Evolutionary conservation across 2,797 vertebrate species (phyloP), one percentile per base, ranked within the genome.

Genomic region (Acanthiza pusilla): DNA sequence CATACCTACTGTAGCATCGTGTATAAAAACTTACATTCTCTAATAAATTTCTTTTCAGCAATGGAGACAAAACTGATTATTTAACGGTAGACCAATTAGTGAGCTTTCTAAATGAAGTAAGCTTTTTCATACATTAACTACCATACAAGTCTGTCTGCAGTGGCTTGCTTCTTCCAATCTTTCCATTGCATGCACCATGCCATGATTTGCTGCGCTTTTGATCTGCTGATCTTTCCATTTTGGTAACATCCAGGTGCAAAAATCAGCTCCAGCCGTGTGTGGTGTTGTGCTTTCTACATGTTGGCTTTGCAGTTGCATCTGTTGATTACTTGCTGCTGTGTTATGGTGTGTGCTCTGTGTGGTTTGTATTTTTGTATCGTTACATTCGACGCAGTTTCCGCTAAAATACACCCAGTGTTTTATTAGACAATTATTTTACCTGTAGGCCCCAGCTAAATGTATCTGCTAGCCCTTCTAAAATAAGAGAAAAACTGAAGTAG

Each of bases 31-130:
- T 98, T 97, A 98, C 97, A 98, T 98, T 98, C 98, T 98, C 98
- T 99, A 99, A 99, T 99, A 98, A 98, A 99, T 99, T 99, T 98
- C 98, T 99, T 99, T 99, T 98, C 99, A 99, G 99, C 99, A 99
- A 99, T 99, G 99, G 99, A 98, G 99, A 99, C 99, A 99, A 99
- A 99, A 99, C 98, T 98, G 99, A 99, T 99, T 99, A 99, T 99
- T 99, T 99, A 99, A 99, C 98, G 98, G 98, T 99, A 99, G 99
- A 99, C 98, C 99, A 99, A 98, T 99, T 99, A 99, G 99, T 99
- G 99, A 99, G 99, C 99, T 99, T 99, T 99, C 99, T 99, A 99
- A 99, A 99, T 99, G 99, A 99, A 99, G 99, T 99, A 99, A 99
- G 99, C 99, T 99, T 98, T 99, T 99, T 99, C 98, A 98, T 99